Evolutionary conservation across 2,797 vertebrate species (phyloP), one percentile per base, ranked within the genome.

Genomic region (Brachymystax lenok): DNA sequence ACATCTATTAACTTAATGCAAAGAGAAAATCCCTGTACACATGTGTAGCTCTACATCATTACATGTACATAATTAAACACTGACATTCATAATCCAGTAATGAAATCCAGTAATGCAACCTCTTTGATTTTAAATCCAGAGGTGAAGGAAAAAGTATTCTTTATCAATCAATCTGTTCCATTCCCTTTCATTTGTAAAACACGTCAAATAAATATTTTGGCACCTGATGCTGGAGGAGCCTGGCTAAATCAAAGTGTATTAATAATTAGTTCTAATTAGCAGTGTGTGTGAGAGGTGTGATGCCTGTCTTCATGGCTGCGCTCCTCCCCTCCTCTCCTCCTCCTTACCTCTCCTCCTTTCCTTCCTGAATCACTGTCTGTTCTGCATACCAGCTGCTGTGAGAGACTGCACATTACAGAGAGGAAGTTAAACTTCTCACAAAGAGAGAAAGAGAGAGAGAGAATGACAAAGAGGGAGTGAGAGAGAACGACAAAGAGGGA

Each of bases 251-350:
- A 95, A 94, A 95, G 92, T 73, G 87, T 93, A 93, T 94, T 93
- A 94, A 94, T 95, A 94, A 95, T 94, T 92, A 93, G 93, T 87
- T 92, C 86, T 94, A 94, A 95, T 95, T 95, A 95, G 92, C 87
- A 69, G 87, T 79, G 87, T 90, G 91, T 87, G 88, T 88, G 86
- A 90, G 91, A 92, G 91, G 92, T 91, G 93, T 92, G 92, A 94
- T 92, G 89, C 82, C 85, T 93, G 90, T 81, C 90, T 90, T 73
- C 74, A 88, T 91, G 89, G 91, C 90, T 88, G 88, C 80, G 63
- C 92, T 86, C 80, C 71, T 69, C 84, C 90, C 84, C n/a, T 64
- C 27, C 10, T 27, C 52, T 64, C 61, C 19, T n/a, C 24, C 17
- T 68, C 27, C 40, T 40, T 4, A 27, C 27, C 63, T 27, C 17